Base-by-base conservation (phyloP, 2,113 vertebrate species). In the Sylvia atricapilla region DNA sequence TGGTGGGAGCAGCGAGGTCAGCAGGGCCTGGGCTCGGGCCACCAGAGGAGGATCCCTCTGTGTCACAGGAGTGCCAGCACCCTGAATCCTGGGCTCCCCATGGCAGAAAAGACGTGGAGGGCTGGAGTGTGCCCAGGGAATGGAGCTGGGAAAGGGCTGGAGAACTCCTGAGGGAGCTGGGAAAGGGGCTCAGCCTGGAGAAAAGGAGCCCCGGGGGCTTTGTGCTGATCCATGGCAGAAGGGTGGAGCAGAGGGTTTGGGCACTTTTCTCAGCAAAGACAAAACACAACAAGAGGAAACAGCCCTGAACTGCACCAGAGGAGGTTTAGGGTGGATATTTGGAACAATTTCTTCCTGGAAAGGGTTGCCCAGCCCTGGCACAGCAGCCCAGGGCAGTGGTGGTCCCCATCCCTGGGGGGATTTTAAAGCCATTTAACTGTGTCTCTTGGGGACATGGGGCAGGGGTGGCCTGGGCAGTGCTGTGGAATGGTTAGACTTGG, bases 21-120 rank as follows among this genome's bases (percentile, higher is more conserved):
- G 75, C 35, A 33, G 89, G 59, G 24, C 15, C 15, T 13, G 46
- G 28, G 22, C 3, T 3, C 8, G 28, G 39, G 53, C 4, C 37
- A 53, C 14, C 6, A 23, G 35, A 15, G 56, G 31, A 84, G 28
- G 19, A 41, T 3, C 8, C 19, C 30, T 8, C 15, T 35, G 3
- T 60, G 55, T 15, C 62, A 23, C 3, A 1, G 31, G 24, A 15
- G 10, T 41, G 60, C 24, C 52, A 39, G 24, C 19, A 15, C 46
- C 60, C n/a, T 1, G 0, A 4, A 5, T 15, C 37, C 69, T 41
- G 75, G 31, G 44, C 28, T 12, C 13, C 37, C 31, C 28, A 3
- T 2, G 19, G 4, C 39, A 60, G 33, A 7, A 46, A 8, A 20
- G 23, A 25, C 46, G 4, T 0, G 1, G 53, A n/a, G 60, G 28